A percentile compares a stretch with the other conserved stretches of the same genome.
phyloP scores from a whole-genome alignment of 2,888 invertebrate genomes.

The Xanthorhoe designata region DNA sequence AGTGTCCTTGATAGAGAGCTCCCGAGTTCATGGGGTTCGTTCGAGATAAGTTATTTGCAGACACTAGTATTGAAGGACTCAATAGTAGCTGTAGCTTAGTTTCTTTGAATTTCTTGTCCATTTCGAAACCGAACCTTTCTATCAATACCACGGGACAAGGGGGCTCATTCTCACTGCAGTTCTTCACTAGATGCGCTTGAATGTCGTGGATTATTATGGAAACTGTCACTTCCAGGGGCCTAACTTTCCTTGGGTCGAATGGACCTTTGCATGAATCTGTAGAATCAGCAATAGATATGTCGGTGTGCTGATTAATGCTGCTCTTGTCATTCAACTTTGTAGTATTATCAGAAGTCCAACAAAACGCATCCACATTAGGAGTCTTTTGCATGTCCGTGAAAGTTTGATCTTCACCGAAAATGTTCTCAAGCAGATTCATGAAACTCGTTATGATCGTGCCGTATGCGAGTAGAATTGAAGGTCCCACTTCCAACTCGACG shows the following conservation, averaged over 20 bases:
- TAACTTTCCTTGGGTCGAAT: conserved; percentile 94
- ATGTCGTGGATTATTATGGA: conserved; percentile 98
- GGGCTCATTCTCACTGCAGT: conserved; percentile 95
- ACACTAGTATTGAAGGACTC: conserved; percentile 94
- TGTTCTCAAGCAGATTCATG: conserved; percentile 97
- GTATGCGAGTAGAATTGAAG: conserved; percentile 95
- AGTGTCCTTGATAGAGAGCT: conserved; percentile 91
- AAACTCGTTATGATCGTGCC: conserved; percentile 96
- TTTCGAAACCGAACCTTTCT: conserved; percentile 98
- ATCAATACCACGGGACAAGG: conserved; percentile 95
- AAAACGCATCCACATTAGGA: conserved; percentile 74
- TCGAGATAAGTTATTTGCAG: conserved; percentile 90
- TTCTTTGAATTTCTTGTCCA: conserved; percentile 97
- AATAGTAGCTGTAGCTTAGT: conserved; percentile 95
- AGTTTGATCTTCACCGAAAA: conserved; percentile 97
- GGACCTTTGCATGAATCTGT: conserved; percentile 86
- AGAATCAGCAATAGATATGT: conserved; percentile 87
- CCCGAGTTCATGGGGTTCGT: conserved; percentile 79
- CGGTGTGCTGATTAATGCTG: conserved; percentile 78
- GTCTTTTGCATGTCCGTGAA: conserved; percentile 96
- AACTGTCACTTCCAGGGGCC: conserved; percentile 96
- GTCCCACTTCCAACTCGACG: conserved; percentile 97
- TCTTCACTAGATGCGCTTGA: conserved; percentile 96
- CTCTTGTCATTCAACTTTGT: conserved; percentile 72
- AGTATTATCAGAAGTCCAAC: conserved; percentile 72